Base-by-base conservation (phyloP, 1,140 invertebrate species). In the Drosophila busckii region DNA sequence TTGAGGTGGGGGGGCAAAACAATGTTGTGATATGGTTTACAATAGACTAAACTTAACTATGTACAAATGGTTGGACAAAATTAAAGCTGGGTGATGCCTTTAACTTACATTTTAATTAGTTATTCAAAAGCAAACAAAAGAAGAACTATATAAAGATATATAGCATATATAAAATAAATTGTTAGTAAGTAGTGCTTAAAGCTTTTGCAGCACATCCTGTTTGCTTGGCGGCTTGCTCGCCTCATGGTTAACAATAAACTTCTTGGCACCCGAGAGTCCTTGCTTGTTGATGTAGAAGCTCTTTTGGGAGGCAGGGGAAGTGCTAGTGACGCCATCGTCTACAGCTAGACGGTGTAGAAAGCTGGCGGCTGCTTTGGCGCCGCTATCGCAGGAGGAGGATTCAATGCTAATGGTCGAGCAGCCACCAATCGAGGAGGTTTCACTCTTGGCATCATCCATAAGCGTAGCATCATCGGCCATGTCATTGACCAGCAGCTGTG, bases 381-480 rank as follows among this genome's bases (percentile, higher is more conserved):
- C 75, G 37, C 75, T 82, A 35, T 82, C 75, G 49, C 75, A 82
- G 53, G 75, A 82, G 9, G 75, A 82, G 20, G 75, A 82, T 37
- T 82, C 75, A 52, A 83, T 83, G 61, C 73, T 80, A 4, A 80
- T 65, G 25, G 75, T 84, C 15, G 80, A 80, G 15, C 80, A 84
- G 8, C 82, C 80, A 15, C 76, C 75, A 40, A 83, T 70, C 0
- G 84, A 84, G 0, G 84, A 86, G 3, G 84, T 83, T 22, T 86
- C 84, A 25, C 70, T 83, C 16, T 84, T 84, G 29, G 82, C 78
- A 60, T 86, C 84, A 28, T 86, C 84, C 75, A 86, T 86, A n/a
- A 84, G 17, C 4, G 76, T 83, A n/a, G 69, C 68, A 61, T 80
- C 73, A 5, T 85, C 62, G 25, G 68, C 53, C 70, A 87, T 31